Percentiles rank a stretch among this genome's conserved stretches.
These are phyloP conservation scores for Nothoprocta perdicaria DNA, from an alignment of 2,113 vertebrate species.

Conservation along the genomic window DNA sequence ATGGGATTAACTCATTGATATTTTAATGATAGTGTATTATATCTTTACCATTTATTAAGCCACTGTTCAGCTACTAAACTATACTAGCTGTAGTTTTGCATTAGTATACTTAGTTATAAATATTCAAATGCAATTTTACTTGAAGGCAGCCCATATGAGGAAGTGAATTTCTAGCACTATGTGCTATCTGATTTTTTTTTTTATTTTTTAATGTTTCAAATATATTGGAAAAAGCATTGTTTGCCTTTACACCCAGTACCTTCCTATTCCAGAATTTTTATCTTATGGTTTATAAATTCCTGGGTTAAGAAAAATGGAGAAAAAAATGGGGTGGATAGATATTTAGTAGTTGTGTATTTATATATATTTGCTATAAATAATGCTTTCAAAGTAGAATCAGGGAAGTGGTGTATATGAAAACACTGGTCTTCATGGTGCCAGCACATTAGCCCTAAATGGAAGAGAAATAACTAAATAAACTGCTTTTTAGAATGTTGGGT, in stretches of 20 bases:
- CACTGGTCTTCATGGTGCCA: not conserved
- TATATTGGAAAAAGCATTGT: not conserved
- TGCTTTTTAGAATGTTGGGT: not conserved
- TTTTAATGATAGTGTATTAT: slow-evolving; percentile 26
- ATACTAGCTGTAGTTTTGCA: slow-evolving; percentile 21
- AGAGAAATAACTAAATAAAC: slow-evolving; percentile 11
- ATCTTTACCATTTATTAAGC: slow-evolving; percentile 3
- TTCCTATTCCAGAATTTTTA: not conserved
- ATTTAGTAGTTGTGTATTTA: not conserved
- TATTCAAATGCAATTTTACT: slow-evolving; percentile 36
- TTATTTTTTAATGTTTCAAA: not conserved
- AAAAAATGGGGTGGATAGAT: not conserved
- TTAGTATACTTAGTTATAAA: slow-evolving; percentile 36
- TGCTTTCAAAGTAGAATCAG: slow-evolving; percentile 2
- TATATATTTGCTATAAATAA: not conserved
- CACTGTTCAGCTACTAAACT: slow-evolving; percentile 26
- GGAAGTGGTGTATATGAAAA: not conserved
- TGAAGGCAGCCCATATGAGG: slow-evolving; percentile 4
- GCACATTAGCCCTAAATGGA: not conserved
- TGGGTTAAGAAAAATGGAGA: not conserved
- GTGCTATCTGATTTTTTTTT: not conserved
- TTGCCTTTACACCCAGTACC: not conserved
- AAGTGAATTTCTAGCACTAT: slow-evolving; percentile 12
- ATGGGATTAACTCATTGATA: slow-evolving; percentile 37
- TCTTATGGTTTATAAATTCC: not conserved